phyloP scores from a whole-genome alignment of 2,888 invertebrate genomes.

The Tetrapedia diversipes region DNA sequence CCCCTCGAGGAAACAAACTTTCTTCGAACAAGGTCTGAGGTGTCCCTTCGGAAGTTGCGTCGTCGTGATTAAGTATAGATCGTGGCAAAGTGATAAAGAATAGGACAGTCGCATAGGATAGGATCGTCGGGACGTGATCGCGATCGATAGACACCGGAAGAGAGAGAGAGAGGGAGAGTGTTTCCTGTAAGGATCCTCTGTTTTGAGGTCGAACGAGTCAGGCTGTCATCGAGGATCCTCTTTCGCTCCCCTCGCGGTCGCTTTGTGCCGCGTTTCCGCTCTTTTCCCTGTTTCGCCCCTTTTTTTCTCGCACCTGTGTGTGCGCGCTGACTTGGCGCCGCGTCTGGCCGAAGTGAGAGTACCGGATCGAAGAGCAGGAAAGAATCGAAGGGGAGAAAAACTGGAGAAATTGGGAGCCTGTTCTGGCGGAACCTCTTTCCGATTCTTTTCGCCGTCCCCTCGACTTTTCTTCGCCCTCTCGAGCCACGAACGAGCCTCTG shows the following conservation, averaged over 20 bases:
- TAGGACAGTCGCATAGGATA: too few relatives aligned
- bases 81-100: too few relatives aligned
- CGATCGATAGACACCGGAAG: neutral
- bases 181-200: neutral
- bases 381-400: constrained; percentile 18
- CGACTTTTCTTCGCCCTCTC: constrained; percentile 13
- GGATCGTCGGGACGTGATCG: constrained; percentile 12
- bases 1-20: too few relatives aligned
- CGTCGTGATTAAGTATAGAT: too few relatives aligned
- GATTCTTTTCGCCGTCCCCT: constrained; percentile 16
- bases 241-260: constrained; percentile 1
- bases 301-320: constrained; percentile 41
- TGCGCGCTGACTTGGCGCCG: constrained; percentile 33
- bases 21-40: too few relatives aligned
- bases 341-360: constrained; percentile 11
- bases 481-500: constrained; percentile 44
- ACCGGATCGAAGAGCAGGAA: constrained; percentile 5
- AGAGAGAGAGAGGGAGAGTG: constrained; percentile 1
- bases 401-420: constrained; percentile 24
- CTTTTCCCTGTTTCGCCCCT: neutral
- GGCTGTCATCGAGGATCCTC: constrained; percentile 5
- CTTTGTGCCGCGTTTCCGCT: constrained; percentile 36
- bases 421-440: constrained; percentile 28
- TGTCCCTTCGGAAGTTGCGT: too few relatives aligned
- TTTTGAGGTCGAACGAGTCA: neutral